Percentiles rank a stretch among this genome's conserved stretches.
Conservation (phyloP, 2,888 invertebrate genomes). For the Erebia ligea region DNA sequence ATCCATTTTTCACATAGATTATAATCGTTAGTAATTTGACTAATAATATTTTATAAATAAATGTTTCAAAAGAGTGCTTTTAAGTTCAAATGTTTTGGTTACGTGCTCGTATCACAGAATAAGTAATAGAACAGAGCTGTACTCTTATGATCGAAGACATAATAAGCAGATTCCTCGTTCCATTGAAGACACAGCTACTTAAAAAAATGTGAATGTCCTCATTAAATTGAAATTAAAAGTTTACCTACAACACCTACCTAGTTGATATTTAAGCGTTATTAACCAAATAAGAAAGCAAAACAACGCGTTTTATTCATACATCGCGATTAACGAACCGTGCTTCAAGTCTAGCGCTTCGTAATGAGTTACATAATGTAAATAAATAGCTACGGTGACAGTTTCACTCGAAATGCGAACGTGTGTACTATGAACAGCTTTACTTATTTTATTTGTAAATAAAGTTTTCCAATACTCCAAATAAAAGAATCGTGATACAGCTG, state of each 20-base stretch:
- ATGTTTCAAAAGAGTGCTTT: too few relatives aligned
- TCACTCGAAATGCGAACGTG: conserved; percentile 5
- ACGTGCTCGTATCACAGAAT: too few relatives aligned
- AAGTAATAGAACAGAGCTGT: too few relatives aligned
- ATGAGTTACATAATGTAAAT: conserved; percentile 30
- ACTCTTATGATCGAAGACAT: too few relatives aligned
- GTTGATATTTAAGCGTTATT: neutral
- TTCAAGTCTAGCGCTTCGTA: conserved; percentile 19
- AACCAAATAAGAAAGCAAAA: conserved; percentile 23
- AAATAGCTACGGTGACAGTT: conserved; percentile 27
- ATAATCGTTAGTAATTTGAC: too few relatives aligned
- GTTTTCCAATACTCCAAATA: neutral
- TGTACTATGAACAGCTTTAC: neutral
- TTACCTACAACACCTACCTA: neutral
- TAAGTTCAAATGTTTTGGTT: too few relatives aligned
- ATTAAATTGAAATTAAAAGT: too few relatives aligned
- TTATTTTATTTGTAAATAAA: neutral
- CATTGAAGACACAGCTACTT: too few relatives aligned
- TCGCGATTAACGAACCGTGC: conserved; percentile 22
- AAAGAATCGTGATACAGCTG: neutral
- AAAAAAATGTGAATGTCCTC: too few relatives aligned
- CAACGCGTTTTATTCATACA: conserved; percentile 2
- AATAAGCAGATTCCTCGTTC: too few relatives aligned
- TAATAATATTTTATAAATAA: too few relatives aligned
- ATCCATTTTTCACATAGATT: too few relatives aligned